A percentile compares a stretch with the other conserved stretches of the same genome.
Conservation (phyloP, 2,888 invertebrate species). For the Athetis lepigone region DNA sequence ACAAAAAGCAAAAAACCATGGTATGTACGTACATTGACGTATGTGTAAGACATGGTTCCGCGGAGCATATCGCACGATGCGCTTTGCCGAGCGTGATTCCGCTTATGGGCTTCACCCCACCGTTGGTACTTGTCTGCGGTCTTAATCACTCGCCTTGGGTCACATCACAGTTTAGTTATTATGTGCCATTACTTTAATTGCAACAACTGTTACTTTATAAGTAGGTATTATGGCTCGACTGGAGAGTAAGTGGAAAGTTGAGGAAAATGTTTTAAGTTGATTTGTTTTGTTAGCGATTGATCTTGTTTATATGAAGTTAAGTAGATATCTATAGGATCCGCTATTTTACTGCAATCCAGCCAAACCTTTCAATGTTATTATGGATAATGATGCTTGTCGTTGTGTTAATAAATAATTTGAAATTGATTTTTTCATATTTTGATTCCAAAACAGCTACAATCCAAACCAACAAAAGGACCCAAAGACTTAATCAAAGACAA, state of each 20-base stretch:
- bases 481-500: slow-evolving; percentile 41
- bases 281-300: background rate
- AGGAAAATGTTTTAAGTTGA: slow-evolving; percentile 1
- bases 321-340: background rate
- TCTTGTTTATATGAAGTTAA: background rate
- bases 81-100: slow-evolving; percentile 80
- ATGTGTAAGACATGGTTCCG: slow-evolving; percentile 50
- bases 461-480: slow-evolving; percentile 43
- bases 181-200: slow-evolving; percentile 48
- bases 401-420: background rate
- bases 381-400: background rate
- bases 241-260: slow-evolving; percentile 20
- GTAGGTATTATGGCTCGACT: slow-evolving; percentile 7
- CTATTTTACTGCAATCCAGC: background rate
- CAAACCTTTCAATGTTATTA: background rate
- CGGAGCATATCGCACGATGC: slow-evolving; percentile 78
- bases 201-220: slow-evolving; percentile 32
- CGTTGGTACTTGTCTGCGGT: slow-evolving; percentile 40
- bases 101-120: slow-evolving; percentile 54
- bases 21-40: slow-evolving; percentile 4
- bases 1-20: background rate
- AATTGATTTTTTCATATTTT: background rate
- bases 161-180: slow-evolving; percentile 50
- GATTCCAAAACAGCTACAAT: background rate
- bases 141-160: slow-evolving; percentile 50